Conservation (phyloP, 2,797 vertebrate species). For the Onychomys arenicola region DNA sequence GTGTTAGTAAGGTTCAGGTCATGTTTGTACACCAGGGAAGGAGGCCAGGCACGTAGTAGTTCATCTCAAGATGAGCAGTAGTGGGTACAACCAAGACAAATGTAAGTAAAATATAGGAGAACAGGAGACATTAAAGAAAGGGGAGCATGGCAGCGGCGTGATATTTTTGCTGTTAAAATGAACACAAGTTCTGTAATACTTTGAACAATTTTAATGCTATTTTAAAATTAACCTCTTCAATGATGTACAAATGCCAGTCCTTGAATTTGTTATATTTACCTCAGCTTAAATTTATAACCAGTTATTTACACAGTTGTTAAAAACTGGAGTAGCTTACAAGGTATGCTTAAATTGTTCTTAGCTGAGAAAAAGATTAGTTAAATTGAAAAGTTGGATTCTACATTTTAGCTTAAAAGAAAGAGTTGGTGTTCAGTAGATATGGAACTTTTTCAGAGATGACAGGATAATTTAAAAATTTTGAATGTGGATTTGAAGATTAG, state of each 20-base stretch:
- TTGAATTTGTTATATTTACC: constrained; percentile 42
- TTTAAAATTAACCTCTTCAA: constrained; percentile 48
- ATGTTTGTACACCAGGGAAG: neutral
- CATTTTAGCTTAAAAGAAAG: constrained; percentile 62
- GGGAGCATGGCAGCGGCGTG: neutral
- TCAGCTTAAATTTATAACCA: neutral
- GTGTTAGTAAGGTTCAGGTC: neutral
- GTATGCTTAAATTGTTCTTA: constrained; percentile 51
- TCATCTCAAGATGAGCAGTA: neutral
- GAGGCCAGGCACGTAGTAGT: neutral
- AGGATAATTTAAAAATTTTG: constrained; percentile 65
- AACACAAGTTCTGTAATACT: neutral
- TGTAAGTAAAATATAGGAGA: neutral
- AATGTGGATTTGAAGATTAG: neutral
- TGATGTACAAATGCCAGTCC: constrained; percentile 28
- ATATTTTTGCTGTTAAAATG: constrained; percentile 6
- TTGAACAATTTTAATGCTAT: neutral
- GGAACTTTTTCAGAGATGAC: constrained; percentile 37
- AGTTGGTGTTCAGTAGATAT: constrained; percentile 45
- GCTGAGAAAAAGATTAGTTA: constrained; percentile 59
- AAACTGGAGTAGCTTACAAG: constrained; percentile 50
- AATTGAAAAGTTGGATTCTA: constrained; percentile 67
- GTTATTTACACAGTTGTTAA: constrained; percentile 53
- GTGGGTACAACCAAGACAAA: neutral
- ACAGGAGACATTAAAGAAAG: neutral